Base-by-base conservation (phyloP, 2,888 invertebrate species). In the Exocentrus adspersus region DNA sequence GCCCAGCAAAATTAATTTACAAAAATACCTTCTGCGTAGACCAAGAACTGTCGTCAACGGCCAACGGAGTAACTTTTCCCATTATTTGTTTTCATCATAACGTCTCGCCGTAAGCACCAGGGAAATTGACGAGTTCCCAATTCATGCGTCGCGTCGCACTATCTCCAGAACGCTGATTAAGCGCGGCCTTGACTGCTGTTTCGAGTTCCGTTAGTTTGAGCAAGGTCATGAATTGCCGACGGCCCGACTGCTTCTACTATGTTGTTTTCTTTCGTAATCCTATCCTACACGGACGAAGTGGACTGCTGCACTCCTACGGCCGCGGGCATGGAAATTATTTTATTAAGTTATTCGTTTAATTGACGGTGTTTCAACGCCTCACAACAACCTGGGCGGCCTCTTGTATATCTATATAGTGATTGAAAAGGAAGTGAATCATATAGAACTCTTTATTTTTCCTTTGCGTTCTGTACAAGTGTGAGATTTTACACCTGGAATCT, bases 131-230 rank as follows among this genome's bases (percentile, higher is more conserved):
- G 10, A 30, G 14, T 32, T 42, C 28, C 52, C n/a, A n/a, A n/a
- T n/a, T n/a, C n/a, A n/a, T n/a, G n/a, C n/a, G n/a, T n/a, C 62
- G 24, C 21, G n/a, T 41, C 20, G 32, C 57, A 45, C 52, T 53
- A 60, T 60, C 62, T 62, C n/a, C n/a, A n/a, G 62, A 62, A 57
- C 51, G 46, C 32, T 68, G 69, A 69, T 69, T 66, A 69, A 57
- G 60, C 28, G 53, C 67, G 68, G 65, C 74, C 72, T 74, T 73
- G 72, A 72, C 70, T 72, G 67, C 61, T 66, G 65, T 60, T 69
- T 71, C 60, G 71, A 72, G 73, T 74, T 74, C 74, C 74, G 74
- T 74, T 74, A 74, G 74, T 74, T 74, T 73, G 72, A 68, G 73
- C 74, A 71, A 74, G 74, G 74, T 74, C 74, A 67, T 70, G 72